Evolutionary conservation across 2,888 invertebrate species (phyloP), one percentile per base, ranked within the genome.

Genomic region (Alcis repandata): DNA sequence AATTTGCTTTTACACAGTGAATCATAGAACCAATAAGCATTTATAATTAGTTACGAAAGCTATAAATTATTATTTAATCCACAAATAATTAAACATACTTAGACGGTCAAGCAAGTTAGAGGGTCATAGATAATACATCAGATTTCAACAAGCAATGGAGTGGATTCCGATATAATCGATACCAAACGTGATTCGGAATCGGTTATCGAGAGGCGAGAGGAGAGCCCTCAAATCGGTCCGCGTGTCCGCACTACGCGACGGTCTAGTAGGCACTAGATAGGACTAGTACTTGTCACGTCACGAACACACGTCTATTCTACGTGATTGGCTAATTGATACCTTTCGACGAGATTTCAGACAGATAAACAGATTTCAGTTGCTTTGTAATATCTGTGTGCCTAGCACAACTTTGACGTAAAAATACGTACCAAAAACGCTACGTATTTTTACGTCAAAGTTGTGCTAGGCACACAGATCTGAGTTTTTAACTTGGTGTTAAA

Each of bases 121-220:
- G 27, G 20, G 38, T 11, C 32, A 36, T 32, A 33, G 52, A 52
- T 36, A 52, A 27, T 51, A 41, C 22, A 46, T 40, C 51, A 36
- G 41, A 46, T 40, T 48, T 40, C 51, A 46, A 52, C 57, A 38
- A 60, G 57, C 57, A 49, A 19, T 46, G 10, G 56, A 56, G 71
- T 77, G 77, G 85, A 85, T 83, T 81, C 70, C 53, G 58, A 63
- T 63, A 64, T 69, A 84, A 84, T 88, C 86, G 83, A 87, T 85
- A 86, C 79, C 82, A 85, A 83, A 81, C 82, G 77, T 78, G 85
- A 81, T 80, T 87, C 78, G 79, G 84, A 86, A 83, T 88, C 88
- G 82, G 81, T 80, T 84, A 84, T 88, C 79, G 83, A 87, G 86
- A 81, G 79, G 70, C 69, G 70, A 59, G 73, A 76, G 74, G 76